phyloP scores from a whole-genome alignment of 2,113 vertebrate genomes.

The Brachypteracias leptosomus region DNA sequence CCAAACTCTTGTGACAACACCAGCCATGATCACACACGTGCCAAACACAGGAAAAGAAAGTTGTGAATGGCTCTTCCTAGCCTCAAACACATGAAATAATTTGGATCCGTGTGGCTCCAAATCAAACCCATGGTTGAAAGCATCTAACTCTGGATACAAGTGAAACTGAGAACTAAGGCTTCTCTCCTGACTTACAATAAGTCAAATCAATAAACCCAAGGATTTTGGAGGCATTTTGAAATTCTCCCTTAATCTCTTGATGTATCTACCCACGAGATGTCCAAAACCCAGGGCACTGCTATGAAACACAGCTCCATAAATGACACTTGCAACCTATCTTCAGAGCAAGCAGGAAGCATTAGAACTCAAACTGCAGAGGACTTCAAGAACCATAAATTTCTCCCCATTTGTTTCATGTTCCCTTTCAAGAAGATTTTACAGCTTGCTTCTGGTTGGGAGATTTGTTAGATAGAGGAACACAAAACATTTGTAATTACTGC shows the following conservation, averaged over 20 bases:
- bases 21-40: background rate
- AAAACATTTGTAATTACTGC: background rate
- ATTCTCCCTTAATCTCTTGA: background rate
- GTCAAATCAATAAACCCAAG: background rate
- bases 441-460: background rate
- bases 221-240: background rate
- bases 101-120: background rate
- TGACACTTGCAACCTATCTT: background rate
- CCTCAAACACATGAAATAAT: background rate
- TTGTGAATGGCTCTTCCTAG: background rate
- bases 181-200: background rate
- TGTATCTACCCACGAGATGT: background rate
- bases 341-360: background rate
- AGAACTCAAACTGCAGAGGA: background rate
- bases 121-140: background rate
- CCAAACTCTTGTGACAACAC: background rate
- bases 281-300: background rate
- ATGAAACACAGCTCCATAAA: background rate
- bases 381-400: background rate
- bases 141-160: background rate
- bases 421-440: background rate
- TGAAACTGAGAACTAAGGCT: background rate
- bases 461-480: background rate
- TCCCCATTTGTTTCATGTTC: background rate
- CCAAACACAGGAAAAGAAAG: background rate